Conservation (phyloP, 2,888 invertebrate species). For the Willowsia nigromaculata region DNA sequence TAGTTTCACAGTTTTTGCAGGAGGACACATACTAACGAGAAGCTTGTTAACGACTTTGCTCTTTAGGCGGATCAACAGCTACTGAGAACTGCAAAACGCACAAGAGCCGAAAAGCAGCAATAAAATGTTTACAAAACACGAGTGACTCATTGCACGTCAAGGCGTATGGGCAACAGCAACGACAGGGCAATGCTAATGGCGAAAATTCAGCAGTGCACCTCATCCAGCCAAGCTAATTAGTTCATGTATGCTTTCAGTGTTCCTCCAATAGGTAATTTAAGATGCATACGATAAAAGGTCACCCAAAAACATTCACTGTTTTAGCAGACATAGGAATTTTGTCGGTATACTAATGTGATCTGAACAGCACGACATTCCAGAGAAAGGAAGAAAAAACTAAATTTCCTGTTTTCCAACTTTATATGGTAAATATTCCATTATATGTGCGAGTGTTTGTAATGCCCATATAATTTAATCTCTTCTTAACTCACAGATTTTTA, state of each 20-base stretch:
- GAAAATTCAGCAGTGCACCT: background rate
- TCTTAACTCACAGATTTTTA: background rate
- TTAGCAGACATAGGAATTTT: background rate
- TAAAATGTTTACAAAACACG: background rate
- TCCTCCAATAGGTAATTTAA: background rate
- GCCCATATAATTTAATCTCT: background rate
- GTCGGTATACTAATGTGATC: background rate
- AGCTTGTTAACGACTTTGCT: constrained; percentile 55
- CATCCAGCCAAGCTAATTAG: background rate
- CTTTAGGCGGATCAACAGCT: background rate
- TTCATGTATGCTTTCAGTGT: background rate
- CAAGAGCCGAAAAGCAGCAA: background rate
- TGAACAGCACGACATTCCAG: background rate
- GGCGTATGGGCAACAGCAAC: background rate
- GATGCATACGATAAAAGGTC: background rate
- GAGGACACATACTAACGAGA: constrained; percentile 42
- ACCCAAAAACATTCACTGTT: background rate
- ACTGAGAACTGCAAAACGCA: background rate
- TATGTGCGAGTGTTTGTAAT: background rate
- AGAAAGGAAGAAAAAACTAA: constrained; percentile 12
- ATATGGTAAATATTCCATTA: background rate
- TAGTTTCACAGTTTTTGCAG: background rate
- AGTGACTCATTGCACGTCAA: background rate
- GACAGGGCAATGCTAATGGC: background rate
- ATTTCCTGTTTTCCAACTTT: constrained; percentile 46